Evolutionary conservation across 2,888 invertebrate species (phyloP).

Genomic region (Caenorhabditis virilis): DNA sequence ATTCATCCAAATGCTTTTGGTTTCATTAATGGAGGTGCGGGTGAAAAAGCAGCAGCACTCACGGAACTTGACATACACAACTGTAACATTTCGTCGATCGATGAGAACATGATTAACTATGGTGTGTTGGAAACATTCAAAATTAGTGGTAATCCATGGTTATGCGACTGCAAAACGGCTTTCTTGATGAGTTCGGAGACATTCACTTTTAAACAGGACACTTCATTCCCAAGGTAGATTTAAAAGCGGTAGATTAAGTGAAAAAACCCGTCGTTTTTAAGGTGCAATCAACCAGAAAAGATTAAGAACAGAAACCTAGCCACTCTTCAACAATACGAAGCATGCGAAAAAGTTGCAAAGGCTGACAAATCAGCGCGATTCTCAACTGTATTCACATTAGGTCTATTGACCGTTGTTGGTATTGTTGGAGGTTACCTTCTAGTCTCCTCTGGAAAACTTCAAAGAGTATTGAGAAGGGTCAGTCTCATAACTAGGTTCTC

Average conservation of each 20-base stretch:
- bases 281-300: conserved; percentile 23
- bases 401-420: conserved; percentile 11
- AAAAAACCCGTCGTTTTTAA: conserved; percentile 1
- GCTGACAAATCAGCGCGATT: conserved; percentile 5
- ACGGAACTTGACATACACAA: conserved; percentile 18
- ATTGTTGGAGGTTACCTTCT: conserved; percentile 10
- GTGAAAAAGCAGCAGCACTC: conserved; percentile 13
- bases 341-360: conserved; percentile 18
- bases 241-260: conserved; percentile 11
- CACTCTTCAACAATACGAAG: conserved; percentile 16
- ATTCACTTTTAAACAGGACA: conserved; percentile 27
- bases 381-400: conserved; percentile 17
- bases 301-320: conserved; percentile 11
- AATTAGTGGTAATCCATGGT: conserved; percentile 35
- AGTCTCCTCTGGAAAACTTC: conserved; percentile 19
- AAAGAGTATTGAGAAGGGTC: conserved; percentile 8
- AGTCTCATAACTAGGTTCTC: not conserved
- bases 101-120: conserved; percentile 32
- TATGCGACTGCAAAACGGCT: conserved; percentile 39
- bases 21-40: conserved; percentile 15
- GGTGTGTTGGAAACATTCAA: conserved; percentile 24
- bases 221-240: conserved; percentile 19
- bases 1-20: conserved; percentile 50
- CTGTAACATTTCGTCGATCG: conserved; percentile 26
- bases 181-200: conserved; percentile 28